Conservation (phyloP, 2,797 vertebrate genomes). For the Potorous gilbertii region DNA sequence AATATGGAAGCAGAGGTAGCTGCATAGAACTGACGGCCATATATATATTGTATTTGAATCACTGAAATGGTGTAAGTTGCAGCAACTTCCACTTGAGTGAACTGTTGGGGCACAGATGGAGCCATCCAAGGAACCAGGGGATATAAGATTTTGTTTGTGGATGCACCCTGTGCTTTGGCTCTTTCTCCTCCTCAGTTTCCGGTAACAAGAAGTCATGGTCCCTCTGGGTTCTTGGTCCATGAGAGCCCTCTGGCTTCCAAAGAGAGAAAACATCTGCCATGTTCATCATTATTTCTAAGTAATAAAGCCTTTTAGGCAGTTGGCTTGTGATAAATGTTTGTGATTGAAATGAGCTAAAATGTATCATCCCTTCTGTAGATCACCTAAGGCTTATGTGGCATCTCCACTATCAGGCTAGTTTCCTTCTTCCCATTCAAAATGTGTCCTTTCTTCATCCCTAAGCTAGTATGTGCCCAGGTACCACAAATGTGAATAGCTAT, state of each 20-base stretch:
- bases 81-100: not conserved
- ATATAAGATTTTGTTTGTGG: not conserved
- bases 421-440: not conserved
- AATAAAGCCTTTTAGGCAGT: not conserved
- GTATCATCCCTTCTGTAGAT: not conserved
- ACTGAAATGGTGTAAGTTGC: not conserved
- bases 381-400: not conserved
- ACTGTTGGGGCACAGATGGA: not conserved
- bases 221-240: not conserved
- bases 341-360: not conserved
- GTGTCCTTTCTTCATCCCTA: not conserved
- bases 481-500: not conserved
- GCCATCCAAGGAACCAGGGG: not conserved
- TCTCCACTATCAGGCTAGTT: not conserved
- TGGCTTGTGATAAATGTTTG: not conserved
- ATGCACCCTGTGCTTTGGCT: not conserved
- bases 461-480: not conserved
- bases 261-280: not conserved
- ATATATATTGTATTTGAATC: not conserved
- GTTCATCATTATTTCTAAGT: not conserved
- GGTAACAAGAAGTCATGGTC: not conserved
- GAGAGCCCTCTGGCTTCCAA: not conserved
- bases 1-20: not conserved
- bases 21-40: not conserved
- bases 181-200: not conserved